These are phyloP conservation scores for Fopius arisanus DNA, from an alignment of 1,140 invertebrate genomes.

Conservation along the genomic window DNA sequence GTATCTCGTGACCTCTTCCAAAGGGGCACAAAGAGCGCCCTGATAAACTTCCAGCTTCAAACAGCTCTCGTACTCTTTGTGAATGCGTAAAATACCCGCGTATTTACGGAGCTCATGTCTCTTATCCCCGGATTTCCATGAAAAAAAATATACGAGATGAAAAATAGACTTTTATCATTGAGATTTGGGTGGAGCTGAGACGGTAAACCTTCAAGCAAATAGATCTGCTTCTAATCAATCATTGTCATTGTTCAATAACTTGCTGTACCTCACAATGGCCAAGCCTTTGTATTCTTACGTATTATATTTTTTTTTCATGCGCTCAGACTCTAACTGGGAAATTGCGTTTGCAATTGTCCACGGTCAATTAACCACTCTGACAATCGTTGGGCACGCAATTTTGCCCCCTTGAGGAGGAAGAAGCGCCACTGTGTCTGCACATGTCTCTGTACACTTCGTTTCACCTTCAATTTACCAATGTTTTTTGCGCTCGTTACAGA, in stretches of 20 bases:
- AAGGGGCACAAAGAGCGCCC: neutral
- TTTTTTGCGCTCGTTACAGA: neutral
- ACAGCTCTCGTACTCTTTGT: neutral
- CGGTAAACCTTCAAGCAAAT: neutral
- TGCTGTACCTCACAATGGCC: neutral
- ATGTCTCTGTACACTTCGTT: neutral
- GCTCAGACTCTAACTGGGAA: slow-evolving; percentile 20
- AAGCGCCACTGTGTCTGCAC: neutral
- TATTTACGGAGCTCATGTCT: neutral
- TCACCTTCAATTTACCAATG: neutral
- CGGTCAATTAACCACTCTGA: slow-evolving; percentile 42
- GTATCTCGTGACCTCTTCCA: neutral
- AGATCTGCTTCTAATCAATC: neutral
- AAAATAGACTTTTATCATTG: too few species aligned
- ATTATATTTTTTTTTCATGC: neutral
- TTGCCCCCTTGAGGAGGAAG: slow-evolving; percentile 13
- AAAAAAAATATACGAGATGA: too few species aligned
- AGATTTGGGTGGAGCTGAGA: neutral
- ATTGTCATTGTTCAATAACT: neutral
- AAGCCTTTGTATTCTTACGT: neutral
- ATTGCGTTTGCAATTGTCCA: slow-evolving; percentile 33
- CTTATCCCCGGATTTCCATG: too few species aligned
- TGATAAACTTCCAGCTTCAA: neutral
- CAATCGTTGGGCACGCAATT: slow-evolving; percentile 37
- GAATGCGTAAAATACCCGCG: neutral